phyloP scores from a whole-genome alignment of 2,113 vertebrate genomes.

The Gallinago media region DNA sequence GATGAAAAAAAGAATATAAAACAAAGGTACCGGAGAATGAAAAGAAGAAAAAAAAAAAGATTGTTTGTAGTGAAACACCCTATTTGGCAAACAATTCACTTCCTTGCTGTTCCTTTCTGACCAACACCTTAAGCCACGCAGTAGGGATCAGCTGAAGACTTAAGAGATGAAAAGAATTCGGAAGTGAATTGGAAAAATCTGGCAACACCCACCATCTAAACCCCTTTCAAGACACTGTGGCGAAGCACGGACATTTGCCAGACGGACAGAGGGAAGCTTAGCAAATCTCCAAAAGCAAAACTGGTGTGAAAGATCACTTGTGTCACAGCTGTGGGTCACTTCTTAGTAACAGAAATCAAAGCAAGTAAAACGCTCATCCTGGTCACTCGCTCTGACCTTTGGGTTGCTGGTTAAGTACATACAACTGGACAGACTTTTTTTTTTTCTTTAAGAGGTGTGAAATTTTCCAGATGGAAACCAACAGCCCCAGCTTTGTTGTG shows the following conservation, averaged over 20 bases:
- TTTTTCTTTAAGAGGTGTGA: neutral
- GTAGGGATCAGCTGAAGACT: neutral
- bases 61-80: rapidly evolving
- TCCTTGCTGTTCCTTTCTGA: neutral
- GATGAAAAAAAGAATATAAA: neutral
- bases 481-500: neutral
- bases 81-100: neutral
- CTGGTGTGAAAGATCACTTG: neutral
- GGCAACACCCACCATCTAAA: neutral
- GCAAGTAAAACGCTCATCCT: neutral
- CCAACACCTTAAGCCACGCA: neutral
- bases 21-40: neutral
- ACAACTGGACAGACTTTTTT: neutral
- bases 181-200: neutral
- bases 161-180: neutral
- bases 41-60: neutral
- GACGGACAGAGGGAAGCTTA: neutral
- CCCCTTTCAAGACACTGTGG: neutral
- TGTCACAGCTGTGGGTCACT: neutral
- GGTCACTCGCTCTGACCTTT: neutral
- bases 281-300: neutral
- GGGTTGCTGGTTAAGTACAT: neutral
- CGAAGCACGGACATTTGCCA: neutral
- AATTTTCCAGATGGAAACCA: slow-evolving; percentile 1
- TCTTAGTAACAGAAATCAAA: neutral